Conservation (phyloP, 2,888 invertebrate genomes). For the Adelphocoris suturalis region DNA sequence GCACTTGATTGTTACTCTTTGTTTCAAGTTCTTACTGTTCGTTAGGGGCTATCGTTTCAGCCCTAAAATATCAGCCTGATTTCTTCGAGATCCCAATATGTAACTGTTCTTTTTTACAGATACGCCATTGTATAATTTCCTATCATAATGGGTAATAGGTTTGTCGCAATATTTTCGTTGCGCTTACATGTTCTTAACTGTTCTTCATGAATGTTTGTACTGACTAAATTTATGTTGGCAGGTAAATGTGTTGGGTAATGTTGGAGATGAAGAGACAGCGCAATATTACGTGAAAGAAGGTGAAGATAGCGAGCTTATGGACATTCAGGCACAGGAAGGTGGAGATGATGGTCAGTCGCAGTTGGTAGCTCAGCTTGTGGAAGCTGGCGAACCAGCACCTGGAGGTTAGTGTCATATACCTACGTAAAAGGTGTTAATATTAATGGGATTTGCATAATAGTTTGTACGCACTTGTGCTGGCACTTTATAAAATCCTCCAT, state of each 20-base stretch:
- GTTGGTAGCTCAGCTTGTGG: conserved; percentile 91
- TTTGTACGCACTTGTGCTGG: conserved; percentile 1
- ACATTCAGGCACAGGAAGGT: conserved; percentile 78
- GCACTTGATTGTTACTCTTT: too few relatives aligned
- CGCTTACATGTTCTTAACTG: too few relatives aligned
- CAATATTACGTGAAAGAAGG: conserved; percentile 79
- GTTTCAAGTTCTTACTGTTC: too few relatives aligned
- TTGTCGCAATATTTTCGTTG: too few relatives aligned
- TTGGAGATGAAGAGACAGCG: conserved; percentile 63
- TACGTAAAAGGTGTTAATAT: neutral
- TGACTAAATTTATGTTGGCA: conserved; percentile 37
- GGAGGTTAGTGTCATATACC: conserved; percentile 82
- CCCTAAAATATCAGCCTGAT: too few relatives aligned
- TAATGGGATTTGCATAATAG: neutral
- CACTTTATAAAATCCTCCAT: too few relatives aligned
- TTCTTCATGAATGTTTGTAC: too few relatives aligned
- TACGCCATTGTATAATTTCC: too few relatives aligned
- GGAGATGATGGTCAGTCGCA: conserved; percentile 83
- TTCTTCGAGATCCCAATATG: too few relatives aligned
- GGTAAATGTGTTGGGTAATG: conserved; percentile 72
- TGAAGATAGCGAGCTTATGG: conserved; percentile 80
- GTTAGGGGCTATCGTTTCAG: too few relatives aligned
- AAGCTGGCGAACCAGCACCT: conserved; percentile 90
- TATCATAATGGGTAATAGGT: too few relatives aligned
- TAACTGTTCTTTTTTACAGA: too few relatives aligned